Percentiles rank a stretch among this genome's conserved stretches.
These are phyloP conservation scores for Nasonovia ribisnigri DNA, from an alignment of 2,888 invertebrate species.

Conservation along the genomic window DNA sequence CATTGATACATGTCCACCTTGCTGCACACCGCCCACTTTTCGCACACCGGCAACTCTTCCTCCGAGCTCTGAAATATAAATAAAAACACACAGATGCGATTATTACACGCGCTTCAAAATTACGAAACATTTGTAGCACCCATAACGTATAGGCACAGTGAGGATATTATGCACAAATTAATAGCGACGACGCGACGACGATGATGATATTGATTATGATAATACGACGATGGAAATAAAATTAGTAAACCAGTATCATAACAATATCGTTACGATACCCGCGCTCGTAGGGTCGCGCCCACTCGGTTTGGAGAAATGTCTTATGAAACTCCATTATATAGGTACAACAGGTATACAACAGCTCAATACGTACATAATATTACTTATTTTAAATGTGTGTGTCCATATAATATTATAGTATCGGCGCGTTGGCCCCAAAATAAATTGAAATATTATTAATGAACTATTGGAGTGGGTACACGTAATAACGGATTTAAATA, in stretches of 20 bases:
- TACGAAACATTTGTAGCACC: neutral
- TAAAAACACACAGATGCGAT: conserved; percentile 19
- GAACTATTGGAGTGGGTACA: neutral
- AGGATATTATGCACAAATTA: neutral
- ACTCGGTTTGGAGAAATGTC: neutral
- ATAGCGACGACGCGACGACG: neutral
- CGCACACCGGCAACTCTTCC: conserved; percentile 84
- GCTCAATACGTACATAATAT: neutral
- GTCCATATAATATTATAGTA: neutral
- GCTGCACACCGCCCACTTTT: conserved; percentile 84
- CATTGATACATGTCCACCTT: conserved; percentile 89
- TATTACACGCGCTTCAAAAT: neutral
- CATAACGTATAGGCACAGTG: neutral
- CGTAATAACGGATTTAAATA: neutral
- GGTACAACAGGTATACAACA: neutral
- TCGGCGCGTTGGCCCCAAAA: neutral
- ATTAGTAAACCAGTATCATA: neutral
- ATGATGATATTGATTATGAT: neutral
- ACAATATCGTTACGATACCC: neutral
- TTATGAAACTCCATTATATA: neutral
- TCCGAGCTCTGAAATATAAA: conserved; percentile 79
- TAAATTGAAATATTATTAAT: neutral
- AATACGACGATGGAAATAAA: neutral
- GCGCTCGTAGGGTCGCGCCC: neutral
- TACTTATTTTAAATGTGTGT: neutral